These are phyloP conservation scores for Aphrophora alni DNA, from an alignment of 2,888 invertebrate species.

Conservation along the genomic window DNA sequence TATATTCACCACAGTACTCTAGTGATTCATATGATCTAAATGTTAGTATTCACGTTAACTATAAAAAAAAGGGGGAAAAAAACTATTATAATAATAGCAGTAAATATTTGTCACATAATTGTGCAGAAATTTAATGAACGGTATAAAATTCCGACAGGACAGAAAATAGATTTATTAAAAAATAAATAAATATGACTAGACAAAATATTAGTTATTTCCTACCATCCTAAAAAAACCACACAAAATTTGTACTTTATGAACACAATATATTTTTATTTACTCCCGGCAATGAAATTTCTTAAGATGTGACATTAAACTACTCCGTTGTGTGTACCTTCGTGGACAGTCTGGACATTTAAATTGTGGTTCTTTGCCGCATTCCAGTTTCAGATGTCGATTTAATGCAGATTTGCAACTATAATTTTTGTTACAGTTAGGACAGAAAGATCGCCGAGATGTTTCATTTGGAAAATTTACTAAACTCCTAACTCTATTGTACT, in stretches of 20 bases:
- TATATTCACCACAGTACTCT: too few relatives aligned
- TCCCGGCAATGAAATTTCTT: conserved; percentile 56
- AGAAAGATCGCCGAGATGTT: conserved; percentile 53
- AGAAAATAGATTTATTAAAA: neutral
- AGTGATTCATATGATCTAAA: too few relatives aligned
- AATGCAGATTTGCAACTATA: conserved; percentile 88
- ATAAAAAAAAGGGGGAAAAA: neutral
- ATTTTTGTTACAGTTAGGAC: conserved; percentile 83
- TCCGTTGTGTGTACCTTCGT: conserved; percentile 54
- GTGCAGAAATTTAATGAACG: neutral
- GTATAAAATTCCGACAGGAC: neutral
- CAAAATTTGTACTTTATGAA: conserved; percentile 36
- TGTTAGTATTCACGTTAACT: neutral
- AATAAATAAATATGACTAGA: neutral
- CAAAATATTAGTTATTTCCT: neutral
- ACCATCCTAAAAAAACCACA: neutral
- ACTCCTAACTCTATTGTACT: conserved; percentile 24
- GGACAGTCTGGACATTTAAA: conserved; percentile 59
- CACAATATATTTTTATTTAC: conserved; percentile 28
- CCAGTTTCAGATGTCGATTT: conserved; percentile 66
- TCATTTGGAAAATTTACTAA: conserved; percentile 23
- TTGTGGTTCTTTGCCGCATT: conserved; percentile 57
- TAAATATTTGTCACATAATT: neutral
- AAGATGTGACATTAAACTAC: conserved; percentile 62
- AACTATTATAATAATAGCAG: too few relatives aligned